Percentiles rank a stretch among this genome's conserved stretches.
Evolutionary conservation across 2,113 vertebrate genomes (phyloP).

Genomic region (Erythrocercus mccallii): DNA sequence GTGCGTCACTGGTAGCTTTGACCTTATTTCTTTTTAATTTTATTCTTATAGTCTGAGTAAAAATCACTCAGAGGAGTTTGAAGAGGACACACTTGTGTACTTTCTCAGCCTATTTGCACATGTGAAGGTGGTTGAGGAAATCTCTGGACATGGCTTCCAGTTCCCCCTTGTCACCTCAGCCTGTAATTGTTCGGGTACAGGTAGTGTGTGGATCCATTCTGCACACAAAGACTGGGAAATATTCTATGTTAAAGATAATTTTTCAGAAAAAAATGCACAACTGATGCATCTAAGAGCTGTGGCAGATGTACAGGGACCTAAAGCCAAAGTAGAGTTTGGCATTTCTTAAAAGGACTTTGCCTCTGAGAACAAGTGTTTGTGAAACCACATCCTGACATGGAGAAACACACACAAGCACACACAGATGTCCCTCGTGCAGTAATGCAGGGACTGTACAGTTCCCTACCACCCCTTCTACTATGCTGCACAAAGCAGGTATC

Average conservation of each 20-base stretch:
- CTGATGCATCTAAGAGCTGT: background rate
- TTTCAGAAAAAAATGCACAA: background rate
- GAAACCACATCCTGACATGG: background rate
- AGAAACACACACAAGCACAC: background rate
- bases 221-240: background rate
- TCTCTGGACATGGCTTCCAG: background rate
- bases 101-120: background rate
- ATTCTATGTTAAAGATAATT: background rate
- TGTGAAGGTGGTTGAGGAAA: background rate
- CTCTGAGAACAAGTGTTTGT: background rate
- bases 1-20: background rate
- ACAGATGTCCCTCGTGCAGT: background rate
- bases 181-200: background rate
- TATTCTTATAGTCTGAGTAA: background rate
- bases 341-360: background rate
- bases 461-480: background rate
- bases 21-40: slow-evolving; percentile 20
- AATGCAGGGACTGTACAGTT: background rate
- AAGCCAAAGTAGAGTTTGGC: background rate
- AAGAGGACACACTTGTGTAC: background rate
- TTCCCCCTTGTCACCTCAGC: background rate
- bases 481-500: accelerated
- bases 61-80: background rate
- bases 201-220: background rate
- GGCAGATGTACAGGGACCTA: background rate